Evolutionary conservation across 2,113 vertebrate species (phyloP).

Genomic region (Cryptotis parvus): DNA sequence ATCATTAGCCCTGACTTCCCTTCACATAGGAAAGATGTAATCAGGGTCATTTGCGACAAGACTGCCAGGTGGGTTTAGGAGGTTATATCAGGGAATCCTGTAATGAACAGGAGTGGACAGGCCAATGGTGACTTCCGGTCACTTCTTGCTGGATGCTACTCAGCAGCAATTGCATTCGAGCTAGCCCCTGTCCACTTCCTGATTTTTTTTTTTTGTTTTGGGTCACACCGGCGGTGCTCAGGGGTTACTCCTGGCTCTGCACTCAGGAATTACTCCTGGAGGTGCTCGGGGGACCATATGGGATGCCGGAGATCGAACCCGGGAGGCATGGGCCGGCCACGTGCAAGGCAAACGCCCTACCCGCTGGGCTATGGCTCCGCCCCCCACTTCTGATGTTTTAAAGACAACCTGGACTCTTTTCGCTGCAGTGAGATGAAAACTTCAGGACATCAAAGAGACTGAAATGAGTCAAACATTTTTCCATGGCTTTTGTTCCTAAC

Average conservation of each 20-base stretch:
- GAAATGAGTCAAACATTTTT: constrained; percentile 49
- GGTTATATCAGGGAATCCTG: background rate
- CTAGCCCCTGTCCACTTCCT: background rate
- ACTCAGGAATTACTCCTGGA: too few species aligned
- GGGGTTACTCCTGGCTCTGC: too few species aligned
- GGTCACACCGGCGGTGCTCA: too few species aligned
- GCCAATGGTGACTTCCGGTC: background rate
- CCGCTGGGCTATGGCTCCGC: too few species aligned
- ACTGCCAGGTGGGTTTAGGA: background rate
- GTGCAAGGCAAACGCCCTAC: too few species aligned
- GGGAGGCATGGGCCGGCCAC: too few species aligned
- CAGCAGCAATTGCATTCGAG: background rate
- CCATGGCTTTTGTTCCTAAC: constrained; percentile 21
- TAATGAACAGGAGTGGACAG: background rate
- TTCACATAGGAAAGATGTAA: background rate
- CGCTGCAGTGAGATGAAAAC: constrained; percentile 20
- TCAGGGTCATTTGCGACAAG: background rate
- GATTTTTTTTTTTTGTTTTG: too few species aligned
- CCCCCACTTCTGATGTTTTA: constrained; percentile 26
- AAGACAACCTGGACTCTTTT: constrained; percentile 40
- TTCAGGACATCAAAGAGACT: constrained; percentile 53
- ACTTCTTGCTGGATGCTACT: too few species aligned
- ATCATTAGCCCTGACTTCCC: background rate
- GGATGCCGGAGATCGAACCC: too few species aligned
- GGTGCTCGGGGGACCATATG: too few species aligned